Evolutionary conservation across 37 sponge, comb jelly and placozoan species (phyloP), one percentile per base, ranked within the genome.

Genomic region (Ianthella basta): DNA sequence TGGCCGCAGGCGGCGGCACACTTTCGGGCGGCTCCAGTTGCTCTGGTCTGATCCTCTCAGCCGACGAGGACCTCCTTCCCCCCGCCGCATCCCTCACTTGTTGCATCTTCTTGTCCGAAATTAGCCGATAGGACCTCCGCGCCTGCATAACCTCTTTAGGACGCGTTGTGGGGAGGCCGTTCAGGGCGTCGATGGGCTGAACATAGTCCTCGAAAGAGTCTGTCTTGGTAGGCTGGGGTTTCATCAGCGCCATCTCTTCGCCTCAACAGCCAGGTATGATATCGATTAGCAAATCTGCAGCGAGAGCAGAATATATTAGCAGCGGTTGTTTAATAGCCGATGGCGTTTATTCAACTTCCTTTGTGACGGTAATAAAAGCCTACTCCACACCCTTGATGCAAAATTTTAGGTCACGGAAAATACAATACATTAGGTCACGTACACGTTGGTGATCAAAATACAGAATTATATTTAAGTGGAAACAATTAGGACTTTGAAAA

Each of bases 151-250:
- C 53, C 37, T 53, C 54, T 0, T 39, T 4, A 10, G 54, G 37
- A 18, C 78, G 44, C 12, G 24, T 6, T 8, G 50, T 44, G 44
- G 78, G 53, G 44, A 75, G 54, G 10, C 54, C 53, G 44, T 75
- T 75, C 39, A 75, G 23, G 37, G 78, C 78, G 54, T 75, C 78
- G 37, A 75, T 44, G 37, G 78, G 78, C 25, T 75, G 78, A 50
- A 24, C 37, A 14, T 75, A 75, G 25, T 75, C 78, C 16, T 75
- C 78, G 41, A 21, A 18, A 30, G 33, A 34, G 34, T 30, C 35
- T 1, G 29, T 35, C 34, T 30, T 30, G 33, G 70, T 69, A 15
- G 70, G 66, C 27, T 24, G 29, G 34, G 70, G 70, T 69, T 69
- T 69, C 70, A 69, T 34, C 35, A 69, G 27, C 10, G 29, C 70